A percentile compares a stretch with the other conserved stretches of the same genome.
These are phyloP conservation scores for Acholoe squamosa DNA, from an alignment of 2,888 invertebrate genomes.

Conservation along the genomic window DNA sequence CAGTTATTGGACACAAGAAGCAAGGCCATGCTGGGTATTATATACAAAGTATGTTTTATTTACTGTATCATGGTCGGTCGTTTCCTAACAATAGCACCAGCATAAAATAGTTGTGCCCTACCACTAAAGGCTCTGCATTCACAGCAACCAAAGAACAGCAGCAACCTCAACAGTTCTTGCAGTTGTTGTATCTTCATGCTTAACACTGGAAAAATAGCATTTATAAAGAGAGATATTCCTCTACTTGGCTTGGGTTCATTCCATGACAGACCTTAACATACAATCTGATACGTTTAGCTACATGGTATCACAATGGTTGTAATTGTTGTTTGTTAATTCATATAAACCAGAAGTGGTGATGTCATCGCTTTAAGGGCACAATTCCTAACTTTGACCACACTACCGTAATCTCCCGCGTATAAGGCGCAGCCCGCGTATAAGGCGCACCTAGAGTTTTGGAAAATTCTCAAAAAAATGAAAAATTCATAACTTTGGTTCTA, in stretches of 20 bases:
- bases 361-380: too few relatives aligned
- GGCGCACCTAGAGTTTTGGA: too few relatives aligned
- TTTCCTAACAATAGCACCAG: conserved; percentile 58
- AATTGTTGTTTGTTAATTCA: background rate
- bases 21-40: conserved; percentile 39
- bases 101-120: conserved; percentile 54
- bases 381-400: too few relatives aligned
- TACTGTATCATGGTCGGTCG: conserved; percentile 44
- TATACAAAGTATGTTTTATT: conserved; percentile 57
- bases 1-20: background rate
- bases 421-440: too few relatives aligned
- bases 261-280: background rate
- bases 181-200: background rate
- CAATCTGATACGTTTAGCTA: background rate
- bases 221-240: background rate
- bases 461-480: too few relatives aligned
- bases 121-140: conserved; percentile 30
- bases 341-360: background rate
- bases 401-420: too few relatives aligned
- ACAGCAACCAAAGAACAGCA: background rate
- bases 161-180: conserved; percentile 24
- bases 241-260: background rate
- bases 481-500: too few relatives aligned
- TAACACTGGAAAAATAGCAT: conserved; percentile 41
- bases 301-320: conserved; percentile 17